Evolutionary conservation across 2,113 vertebrate species (phyloP).

Genomic region (Gracilinanus agilis): DNA sequence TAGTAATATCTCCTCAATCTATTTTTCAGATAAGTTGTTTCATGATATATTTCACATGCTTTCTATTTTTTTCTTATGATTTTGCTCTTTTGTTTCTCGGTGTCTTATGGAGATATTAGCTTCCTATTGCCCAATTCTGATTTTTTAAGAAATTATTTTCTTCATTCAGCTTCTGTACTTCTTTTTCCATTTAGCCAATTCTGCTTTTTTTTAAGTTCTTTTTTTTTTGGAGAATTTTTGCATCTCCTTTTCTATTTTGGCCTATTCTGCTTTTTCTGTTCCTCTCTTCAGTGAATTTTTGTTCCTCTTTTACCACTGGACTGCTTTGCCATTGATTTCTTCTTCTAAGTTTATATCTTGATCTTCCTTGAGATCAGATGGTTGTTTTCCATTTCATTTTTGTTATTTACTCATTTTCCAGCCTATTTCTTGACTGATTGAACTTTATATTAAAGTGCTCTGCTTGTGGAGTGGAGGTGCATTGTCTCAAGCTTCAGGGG

Average conservation of each 20-base stretch:
- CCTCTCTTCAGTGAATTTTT: background rate
- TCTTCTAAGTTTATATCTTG: background rate
- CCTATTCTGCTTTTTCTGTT: no score
- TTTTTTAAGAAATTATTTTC: background rate
- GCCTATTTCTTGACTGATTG: background rate
- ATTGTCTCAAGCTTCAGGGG: background rate
- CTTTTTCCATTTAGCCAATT: background rate
- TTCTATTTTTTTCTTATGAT: background rate
- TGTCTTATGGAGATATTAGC: background rate
- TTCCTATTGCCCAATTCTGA: background rate
- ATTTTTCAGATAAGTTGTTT: background rate
- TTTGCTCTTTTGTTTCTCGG: background rate
- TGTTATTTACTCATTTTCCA: background rate
- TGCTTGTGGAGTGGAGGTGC: background rate
- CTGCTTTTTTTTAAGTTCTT: no score
- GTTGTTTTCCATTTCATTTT: background rate
- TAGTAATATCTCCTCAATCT: background rate
- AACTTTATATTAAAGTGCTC: background rate
- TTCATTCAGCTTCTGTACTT: background rate
- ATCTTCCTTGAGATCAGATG: background rate
- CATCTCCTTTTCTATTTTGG: background rate
- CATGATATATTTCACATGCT: background rate
- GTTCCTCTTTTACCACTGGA: background rate
- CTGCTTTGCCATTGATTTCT: background rate
- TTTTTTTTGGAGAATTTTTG: no score